Evolutionary conservation across 2,797 vertebrate species (phyloP).

Genomic region (Sebastes glaucus): DNA sequence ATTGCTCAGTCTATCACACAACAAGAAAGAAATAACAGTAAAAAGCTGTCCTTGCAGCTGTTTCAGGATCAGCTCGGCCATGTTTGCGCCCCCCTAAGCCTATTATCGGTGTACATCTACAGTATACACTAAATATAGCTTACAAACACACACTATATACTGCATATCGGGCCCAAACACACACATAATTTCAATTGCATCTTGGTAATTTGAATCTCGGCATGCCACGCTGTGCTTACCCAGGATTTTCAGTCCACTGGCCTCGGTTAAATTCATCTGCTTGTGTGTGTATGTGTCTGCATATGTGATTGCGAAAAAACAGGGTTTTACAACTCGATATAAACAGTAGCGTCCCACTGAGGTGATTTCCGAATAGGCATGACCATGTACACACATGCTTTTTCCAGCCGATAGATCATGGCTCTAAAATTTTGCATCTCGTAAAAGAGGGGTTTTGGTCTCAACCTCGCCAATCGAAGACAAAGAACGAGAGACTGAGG

Average conservation of each 20-base stretch:
- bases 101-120: constrained; percentile 51
- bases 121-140: constrained; percentile 50
- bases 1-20: constrained; percentile 84
- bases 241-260: constrained; percentile 39
- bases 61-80: constrained; percentile 45
- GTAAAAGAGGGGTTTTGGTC: constrained; percentile 22
- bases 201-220: constrained; percentile 33
- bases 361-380: constrained; percentile 41
- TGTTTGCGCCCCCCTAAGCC: constrained; percentile 26
- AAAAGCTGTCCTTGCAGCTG: constrained; percentile 54
- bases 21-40: constrained; percentile 36
- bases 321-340: constrained; percentile 43
- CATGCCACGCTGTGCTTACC: constrained; percentile 57
- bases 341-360: constrained; percentile 42
- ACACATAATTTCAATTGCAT: constrained; percentile 42
- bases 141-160: constrained; percentile 53
- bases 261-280: constrained; percentile 18
- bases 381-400: constrained; percentile 57
- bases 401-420: constrained; percentile 59
- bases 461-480: constrained; percentile 54
- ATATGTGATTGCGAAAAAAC: constrained; percentile 38
- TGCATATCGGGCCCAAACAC: constrained; percentile 60
- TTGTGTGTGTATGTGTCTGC: not conserved
- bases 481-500: constrained; percentile 62
- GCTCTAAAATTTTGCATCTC: constrained; percentile 65